phyloP scores from a whole-genome alignment of 2,888 invertebrate genomes.

The Acleris literana region DNA sequence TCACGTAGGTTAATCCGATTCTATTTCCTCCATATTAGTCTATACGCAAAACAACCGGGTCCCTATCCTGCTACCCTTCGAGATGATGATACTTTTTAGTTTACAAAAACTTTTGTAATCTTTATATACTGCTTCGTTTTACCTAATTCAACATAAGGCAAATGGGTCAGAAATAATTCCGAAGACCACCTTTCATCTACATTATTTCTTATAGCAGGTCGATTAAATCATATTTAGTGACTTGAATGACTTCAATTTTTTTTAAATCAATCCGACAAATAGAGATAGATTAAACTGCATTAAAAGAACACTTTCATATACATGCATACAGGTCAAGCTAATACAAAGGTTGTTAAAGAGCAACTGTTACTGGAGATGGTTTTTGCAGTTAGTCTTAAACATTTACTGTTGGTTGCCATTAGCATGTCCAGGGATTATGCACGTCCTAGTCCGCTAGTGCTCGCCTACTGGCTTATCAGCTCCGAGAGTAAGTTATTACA shows the following conservation, averaged over 20 bases:
- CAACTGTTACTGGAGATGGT: neutral
- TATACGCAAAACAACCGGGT: constrained; percentile 32
- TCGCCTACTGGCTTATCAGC: constrained; percentile 16
- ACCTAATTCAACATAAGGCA: too few relatives aligned
- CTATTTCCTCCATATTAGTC: constrained; percentile 55
- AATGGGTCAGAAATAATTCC: too few relatives aligned
- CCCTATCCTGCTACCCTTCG: constrained; percentile 18
- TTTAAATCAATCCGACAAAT: too few relatives aligned
- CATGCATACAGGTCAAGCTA: too few relatives aligned
- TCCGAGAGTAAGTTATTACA: constrained; percentile 8
- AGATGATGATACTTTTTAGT: constrained; percentile 17
- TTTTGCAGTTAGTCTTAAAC: constrained; percentile 10
- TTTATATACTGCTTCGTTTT: too few relatives aligned
- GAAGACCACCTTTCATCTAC: too few relatives aligned
- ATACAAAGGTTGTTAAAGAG: too few relatives aligned
- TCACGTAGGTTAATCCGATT: constrained; percentile 54
- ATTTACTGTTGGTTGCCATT: constrained; percentile 13
- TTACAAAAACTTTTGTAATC: neutral
- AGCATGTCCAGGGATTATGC: constrained; percentile 25
- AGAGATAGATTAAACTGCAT: too few relatives aligned
- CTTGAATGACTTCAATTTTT: too few relatives aligned
- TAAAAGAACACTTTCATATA: too few relatives aligned
- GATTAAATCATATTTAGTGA: too few relatives aligned
- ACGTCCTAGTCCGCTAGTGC: constrained; percentile 11
- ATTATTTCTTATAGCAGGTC: too few relatives aligned